Evolutionary conservation across 2,888 invertebrate species (phyloP), one percentile per base, ranked within the genome.

Genomic region (Drosophila fungiperda): DNA sequence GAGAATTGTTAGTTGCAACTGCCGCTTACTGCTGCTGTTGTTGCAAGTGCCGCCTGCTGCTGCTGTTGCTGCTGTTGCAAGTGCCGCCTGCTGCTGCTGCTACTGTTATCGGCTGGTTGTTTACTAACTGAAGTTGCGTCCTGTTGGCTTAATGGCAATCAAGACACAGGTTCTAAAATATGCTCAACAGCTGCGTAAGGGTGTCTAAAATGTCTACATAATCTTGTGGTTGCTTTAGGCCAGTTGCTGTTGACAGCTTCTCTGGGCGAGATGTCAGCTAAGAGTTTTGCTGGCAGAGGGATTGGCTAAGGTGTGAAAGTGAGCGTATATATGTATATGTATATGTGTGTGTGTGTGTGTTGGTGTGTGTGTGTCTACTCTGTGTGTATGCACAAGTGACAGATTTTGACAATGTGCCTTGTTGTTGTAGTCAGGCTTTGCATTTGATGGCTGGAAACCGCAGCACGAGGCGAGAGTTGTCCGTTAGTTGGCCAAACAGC

Each of bases 391-490:
- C 55, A 53, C 57, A 65, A 75, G 68, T 83, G 84, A 87, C 81
- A 68, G 78, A 80, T 87, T 82, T 87, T 83, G 83, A 87, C 81
- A 72, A 73, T 80, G 81, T 81, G 69, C 60, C 64, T 65, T 61
- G 78, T 69, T 61, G 64, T 52, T 55, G 54, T 40, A 55, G 52
- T 36, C 49, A 52, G 67, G 72, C 54, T 58, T 66, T 79, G 83
- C 67, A 74, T 80, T 75, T 87, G 84, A 83, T 66, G 63, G 20
- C 66, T 68, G 65, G 33, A 50, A 50, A 61, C 59, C 80, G 52
- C 62, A 76, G 9, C 54, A 66, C 49, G 55, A 50, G 53, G 36
- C 48, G 20, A 66, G 69, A 63, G 68, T 72, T 71, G 77, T 70
- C 62, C 65, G 60, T 64, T 53, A 38, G 65, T 65, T 73, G 48